Evolutionary conservation across 2,888 invertebrate species (phyloP), one percentile per base, ranked within the genome.

Genomic region (Andrena hattorfiana): DNA sequence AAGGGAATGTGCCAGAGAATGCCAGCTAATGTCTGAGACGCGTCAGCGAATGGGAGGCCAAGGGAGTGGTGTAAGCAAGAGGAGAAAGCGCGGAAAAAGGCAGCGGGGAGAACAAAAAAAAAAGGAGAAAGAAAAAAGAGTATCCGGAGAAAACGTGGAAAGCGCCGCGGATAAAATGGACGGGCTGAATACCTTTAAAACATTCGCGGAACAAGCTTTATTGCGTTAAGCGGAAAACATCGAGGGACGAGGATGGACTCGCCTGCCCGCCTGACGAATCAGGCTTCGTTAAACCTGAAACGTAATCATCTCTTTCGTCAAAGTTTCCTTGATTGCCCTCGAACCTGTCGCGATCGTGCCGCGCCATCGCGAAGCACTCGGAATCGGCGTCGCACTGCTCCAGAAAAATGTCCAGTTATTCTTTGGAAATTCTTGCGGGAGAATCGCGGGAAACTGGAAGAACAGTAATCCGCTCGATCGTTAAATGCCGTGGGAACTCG

Each of bases 11-110:
- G 80, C 67, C 77, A 54, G 80, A 83, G 85, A 91, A 90, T 84
- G 86, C 81, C 83, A 81, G 88, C 85, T 90, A 89, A 90, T 89
- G 87, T 90, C 86, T 88, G 84, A 77, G 80, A 85, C 79, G 85
- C 86, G 85, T 89, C 85, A 83, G 84, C 83, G 83, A 85, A 80
- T 80, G 82, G 73, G 59, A 35, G 68, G 68, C 69, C 30, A 74
- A 60, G 64, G 62, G 75, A 71, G 77, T 32, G 72, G 72, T 35
- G 71, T 28, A 59, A 75, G 70, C 32, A 63, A 51, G 67, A 71
- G 42, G 42, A 42, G 51, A 63, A 77, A 86, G 56, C 51, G 70
- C 42, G 74, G 74, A 74, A 77, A 76, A 78, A 76, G 67, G 20
- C 60, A 71, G 30, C 70, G 64, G 48, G 30, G 20, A 8, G 30